phyloP scores from a whole-genome alignment of 30 jellyfish, hydroid and myxozoan species.

The Rhopilema esculentum region DNA sequence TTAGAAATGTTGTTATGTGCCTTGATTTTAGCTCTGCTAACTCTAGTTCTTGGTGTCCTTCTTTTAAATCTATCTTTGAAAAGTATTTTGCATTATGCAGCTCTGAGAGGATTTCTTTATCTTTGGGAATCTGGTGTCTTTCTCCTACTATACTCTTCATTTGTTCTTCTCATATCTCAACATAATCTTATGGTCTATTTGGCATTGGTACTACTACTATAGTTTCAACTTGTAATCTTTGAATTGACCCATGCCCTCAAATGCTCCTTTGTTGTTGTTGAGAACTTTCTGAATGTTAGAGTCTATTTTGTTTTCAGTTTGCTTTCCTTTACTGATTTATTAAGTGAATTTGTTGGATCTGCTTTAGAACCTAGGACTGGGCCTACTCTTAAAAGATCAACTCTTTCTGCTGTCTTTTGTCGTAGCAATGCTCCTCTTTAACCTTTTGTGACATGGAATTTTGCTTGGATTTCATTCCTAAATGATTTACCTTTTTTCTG shows the following conservation, averaged over 20 bases:
- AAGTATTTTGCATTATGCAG: conserved; percentile 36
- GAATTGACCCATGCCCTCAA: neutral
- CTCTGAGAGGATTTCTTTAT: conserved; percentile 13
- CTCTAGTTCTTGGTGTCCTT: conserved; percentile 34
- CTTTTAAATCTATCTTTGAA: conserved; percentile 41
- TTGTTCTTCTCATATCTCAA: conserved; percentile 12
- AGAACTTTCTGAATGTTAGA: too few relatives aligned
- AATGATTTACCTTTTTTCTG: neutral
- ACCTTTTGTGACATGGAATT: conserved; percentile 16
- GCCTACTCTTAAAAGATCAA: too few relatives aligned
- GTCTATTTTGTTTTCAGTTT: too few relatives aligned
- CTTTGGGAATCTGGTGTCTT: conserved; percentile 9
- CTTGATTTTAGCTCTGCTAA: conserved; percentile 32
- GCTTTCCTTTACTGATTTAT: too few relatives aligned
- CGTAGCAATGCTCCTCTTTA: conserved; percentile 14
- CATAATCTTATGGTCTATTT: neutral
- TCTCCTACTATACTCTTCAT: neutral
- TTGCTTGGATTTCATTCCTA: conserved; percentile 3
- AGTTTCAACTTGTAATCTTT: too few relatives aligned
- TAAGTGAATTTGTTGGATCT: too few relatives aligned
- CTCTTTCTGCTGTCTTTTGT: conserved; percentile 25
- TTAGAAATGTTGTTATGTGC: too few relatives aligned
- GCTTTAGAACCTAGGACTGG: too few relatives aligned
- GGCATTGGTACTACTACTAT: conserved; percentile 55
- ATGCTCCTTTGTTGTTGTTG: too few relatives aligned